These are phyloP conservation scores for Candidula unifasciata DNA, from an alignment of 2,888 invertebrate species.

Conservation along the genomic window DNA sequence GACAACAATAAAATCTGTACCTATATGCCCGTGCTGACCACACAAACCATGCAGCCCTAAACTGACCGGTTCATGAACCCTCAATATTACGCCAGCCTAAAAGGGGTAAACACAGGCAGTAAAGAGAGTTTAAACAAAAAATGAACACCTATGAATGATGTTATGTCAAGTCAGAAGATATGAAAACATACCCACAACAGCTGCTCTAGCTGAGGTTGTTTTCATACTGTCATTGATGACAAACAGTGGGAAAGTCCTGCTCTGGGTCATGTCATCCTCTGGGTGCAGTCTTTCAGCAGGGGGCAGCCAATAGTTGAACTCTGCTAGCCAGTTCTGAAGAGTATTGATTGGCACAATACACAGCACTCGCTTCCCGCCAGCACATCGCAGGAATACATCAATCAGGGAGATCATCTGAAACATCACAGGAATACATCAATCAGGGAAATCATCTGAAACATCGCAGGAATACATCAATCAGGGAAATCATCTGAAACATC, in stretches of 20 bases:
- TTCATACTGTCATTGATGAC: constrained; percentile 96
- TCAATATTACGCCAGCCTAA: too few species aligned
- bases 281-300: constrained; percentile 57
- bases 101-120: too few species aligned
- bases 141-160: too few species aligned
- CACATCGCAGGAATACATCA: constrained; percentile 95
- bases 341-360: constrained; percentile 99
- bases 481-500: constrained; percentile 90
- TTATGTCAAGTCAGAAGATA: too few species aligned
- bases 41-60: too few species aligned
- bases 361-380: constrained; percentile 90
- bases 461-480: constrained; percentile 95
- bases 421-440: too few species aligned
- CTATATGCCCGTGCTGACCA: too few species aligned
- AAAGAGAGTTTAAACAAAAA: too few species aligned
- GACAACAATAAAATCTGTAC: too few species aligned
- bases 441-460: constrained; percentile 91
- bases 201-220: constrained; percentile 89
- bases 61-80: too few species aligned
- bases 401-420: constrained; percentile 91
- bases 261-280: constrained; percentile 83
- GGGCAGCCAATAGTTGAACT: constrained; percentile 98
- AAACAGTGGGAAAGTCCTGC: constrained; percentile 90
- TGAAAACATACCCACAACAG: constrained; percentile 82
- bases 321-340: constrained; percentile 97